Evolutionary conservation across 2,888 invertebrate genomes (phyloP).

Genomic region (Drosophila crucigera): DNA sequence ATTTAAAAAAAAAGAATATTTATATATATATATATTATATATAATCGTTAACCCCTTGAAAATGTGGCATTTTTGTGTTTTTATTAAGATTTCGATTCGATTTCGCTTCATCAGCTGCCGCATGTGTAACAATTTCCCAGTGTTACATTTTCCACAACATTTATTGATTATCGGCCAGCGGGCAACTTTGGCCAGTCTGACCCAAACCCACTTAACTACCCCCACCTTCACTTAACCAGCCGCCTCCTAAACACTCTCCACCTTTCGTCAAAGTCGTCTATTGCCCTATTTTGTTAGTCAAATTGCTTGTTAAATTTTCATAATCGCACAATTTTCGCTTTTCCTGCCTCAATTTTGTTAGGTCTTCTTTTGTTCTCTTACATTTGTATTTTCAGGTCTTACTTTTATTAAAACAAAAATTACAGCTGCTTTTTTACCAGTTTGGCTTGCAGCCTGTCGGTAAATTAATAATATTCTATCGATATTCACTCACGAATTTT

Average conservation of each 20-base stretch:
- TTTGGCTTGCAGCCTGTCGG: background rate
- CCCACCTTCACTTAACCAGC: background rate
- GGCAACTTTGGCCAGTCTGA: slow-evolving; percentile 19
- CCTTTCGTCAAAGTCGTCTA: background rate
- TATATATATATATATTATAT: background rate
- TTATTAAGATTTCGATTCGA: slow-evolving; percentile 36
- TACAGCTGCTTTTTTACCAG: background rate
- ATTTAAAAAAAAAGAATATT: background rate
- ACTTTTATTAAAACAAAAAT: background rate
- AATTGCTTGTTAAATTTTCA: slow-evolving; percentile 64
- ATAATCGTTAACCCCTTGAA: background rate
- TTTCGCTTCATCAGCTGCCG: slow-evolving; percentile 57
- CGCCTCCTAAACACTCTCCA: background rate
- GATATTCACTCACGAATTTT: background rate
- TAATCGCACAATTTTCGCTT: slow-evolving; percentile 52
- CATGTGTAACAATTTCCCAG: slow-evolving; percentile 64
- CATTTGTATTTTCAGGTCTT: background rate
- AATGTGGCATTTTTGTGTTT: slow-evolving; percentile 1
- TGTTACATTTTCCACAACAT: slow-evolving; percentile 62
- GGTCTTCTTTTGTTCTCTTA: slow-evolving; percentile 30
- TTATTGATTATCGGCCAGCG: slow-evolving; percentile 71
- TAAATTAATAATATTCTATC: background rate
- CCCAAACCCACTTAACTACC: slow-evolving; percentile 1
- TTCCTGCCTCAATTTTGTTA: slow-evolving; percentile 39
- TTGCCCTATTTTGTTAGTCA: slow-evolving; percentile 41